Base-by-base conservation (phyloP, 2,113 vertebrate genomes). In the Shinisaurus crocodilurus region DNA sequence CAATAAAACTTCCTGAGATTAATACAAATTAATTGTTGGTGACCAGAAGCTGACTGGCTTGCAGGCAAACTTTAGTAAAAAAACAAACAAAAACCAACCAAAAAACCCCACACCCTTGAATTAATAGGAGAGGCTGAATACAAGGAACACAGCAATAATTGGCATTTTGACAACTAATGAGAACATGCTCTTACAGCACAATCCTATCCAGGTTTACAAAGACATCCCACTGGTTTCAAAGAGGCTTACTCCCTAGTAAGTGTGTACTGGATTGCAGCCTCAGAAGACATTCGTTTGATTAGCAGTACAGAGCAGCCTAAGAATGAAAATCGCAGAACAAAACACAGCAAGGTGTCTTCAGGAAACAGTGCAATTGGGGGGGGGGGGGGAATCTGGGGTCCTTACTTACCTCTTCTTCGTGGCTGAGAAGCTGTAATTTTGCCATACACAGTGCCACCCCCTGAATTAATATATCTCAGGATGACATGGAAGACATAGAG, bases 401-500 rank as follows among this genome's bases (percentile, higher is more conserved):
- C 96, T 93, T 98, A 98, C 96, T 93, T 98, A 98, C 98, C 98
- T 98, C 95, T 97, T 94, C 97, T 97, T 97, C 96, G 97, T 93
- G 93, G 97, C 97, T 98, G 98, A 98, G 97, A 98, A 97, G 97
- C 98, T 96, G 97, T 98, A 95, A 98, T 98, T 98, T 98, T 98
- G 98, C 98, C 98, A 87, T 96, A 97, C 96, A 98, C 97, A 94
- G 98, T 97, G 95, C 93, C 90, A 91, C 96, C 92, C 95, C 95
- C 96, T 94, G 96, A 93, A 95, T 96, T 96, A 94, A 96, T 94
- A 94, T 95, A 96, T 95, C 96, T 97, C 97, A 97, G 97, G 94
- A 97, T 98, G 98, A 97, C 96, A 98, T 98, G 93, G 96, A 96
- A 96, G 80, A 96, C 95, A 93, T 94, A 95, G 95, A 96, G 94